phyloP scores from a whole-genome alignment of 2,113 vertebrate species.

The Amphilophus citrinellus region DNA sequence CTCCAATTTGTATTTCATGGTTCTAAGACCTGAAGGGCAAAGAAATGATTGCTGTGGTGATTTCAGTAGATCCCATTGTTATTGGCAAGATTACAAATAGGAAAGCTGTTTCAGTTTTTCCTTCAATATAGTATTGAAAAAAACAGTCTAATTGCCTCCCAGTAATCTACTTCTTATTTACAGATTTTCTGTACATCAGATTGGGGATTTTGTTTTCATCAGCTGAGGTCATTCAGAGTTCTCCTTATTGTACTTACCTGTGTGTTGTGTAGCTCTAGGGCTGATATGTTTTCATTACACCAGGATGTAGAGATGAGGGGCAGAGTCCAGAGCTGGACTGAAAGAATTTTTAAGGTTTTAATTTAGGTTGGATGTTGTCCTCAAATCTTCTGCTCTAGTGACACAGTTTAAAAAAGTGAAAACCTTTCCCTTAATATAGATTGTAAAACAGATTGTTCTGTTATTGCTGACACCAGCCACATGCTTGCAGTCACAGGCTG shows the following conservation, averaged over 20 bases:
- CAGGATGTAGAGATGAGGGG: constrained; percentile 7
- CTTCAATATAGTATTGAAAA: constrained; percentile 5
- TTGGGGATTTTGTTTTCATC: constrained; percentile 70
- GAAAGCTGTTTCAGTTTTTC: constrained; percentile 12
- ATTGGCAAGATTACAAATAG: constrained; percentile 42
- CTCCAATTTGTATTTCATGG: constrained; percentile 8
- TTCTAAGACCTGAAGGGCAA: constrained; percentile 16
- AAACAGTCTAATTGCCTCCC: constrained; percentile 26
- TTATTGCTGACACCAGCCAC: neutral
- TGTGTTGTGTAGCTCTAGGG: constrained; percentile 39
- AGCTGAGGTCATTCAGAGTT: constrained; percentile 26
- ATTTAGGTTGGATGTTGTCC: neutral
- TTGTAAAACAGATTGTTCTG: neutral
- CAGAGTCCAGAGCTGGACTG: neutral
- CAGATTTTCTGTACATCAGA: constrained; percentile 70
- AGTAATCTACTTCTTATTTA: constrained; percentile 44
- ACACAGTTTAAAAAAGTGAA: neutral
- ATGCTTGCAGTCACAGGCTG: neutral
- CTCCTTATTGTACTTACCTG: neutral
- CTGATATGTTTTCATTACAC: constrained; percentile 46
- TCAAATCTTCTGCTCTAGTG: constrained; percentile 7
- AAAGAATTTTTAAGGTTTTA: neutral
- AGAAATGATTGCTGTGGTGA: constrained; percentile 12
- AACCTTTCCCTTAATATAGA: neutral
- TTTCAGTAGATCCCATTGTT: constrained; percentile 36